Conservation (phyloP, 35 echinoderm and acorn worm species). For the Nesometra sesokonis region DNA sequence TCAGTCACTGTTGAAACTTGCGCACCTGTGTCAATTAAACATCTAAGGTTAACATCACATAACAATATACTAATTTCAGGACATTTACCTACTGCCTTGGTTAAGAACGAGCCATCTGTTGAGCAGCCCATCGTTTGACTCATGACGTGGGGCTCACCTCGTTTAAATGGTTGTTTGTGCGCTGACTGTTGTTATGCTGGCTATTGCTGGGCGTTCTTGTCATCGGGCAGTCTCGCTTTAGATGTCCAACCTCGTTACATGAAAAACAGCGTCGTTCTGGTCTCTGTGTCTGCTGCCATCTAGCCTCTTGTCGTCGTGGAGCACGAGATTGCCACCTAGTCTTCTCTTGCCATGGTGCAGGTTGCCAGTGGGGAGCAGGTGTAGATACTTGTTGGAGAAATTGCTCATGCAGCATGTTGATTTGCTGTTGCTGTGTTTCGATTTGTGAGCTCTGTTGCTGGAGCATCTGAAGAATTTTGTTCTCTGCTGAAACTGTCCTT, state of each 20-base stretch:
- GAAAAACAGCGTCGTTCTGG: not conserved
- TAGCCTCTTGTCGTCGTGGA: too few relatives aligned
- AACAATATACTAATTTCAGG: not conserved
- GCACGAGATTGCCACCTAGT: too few relatives aligned
- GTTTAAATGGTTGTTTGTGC: slow-evolving; percentile 21
- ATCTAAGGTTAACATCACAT: not conserved
- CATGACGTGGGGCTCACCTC: slow-evolving; percentile 11
- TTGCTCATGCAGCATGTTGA: not conserved
- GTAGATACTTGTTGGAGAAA: not conserved
- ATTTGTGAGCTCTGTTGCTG: not conserved
- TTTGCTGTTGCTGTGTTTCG: not conserved
- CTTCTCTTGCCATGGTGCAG: not conserved
- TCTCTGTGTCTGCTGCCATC: not conserved
- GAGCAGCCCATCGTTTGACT: slow-evolving; percentile 33
- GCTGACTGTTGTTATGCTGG: too few relatives aligned
- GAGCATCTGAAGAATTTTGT: not conserved
- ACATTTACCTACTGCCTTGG: slow-evolving; percentile 29
- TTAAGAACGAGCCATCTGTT: not conserved
- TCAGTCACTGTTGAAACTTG: slow-evolving; percentile 43
- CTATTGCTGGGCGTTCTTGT: not conserved
- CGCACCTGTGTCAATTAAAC: slow-evolving; percentile 37
- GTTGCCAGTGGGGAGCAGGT: not conserved
- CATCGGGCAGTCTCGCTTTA: slow-evolving; percentile 34
- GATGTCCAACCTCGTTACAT: slow-evolving; percentile 5
- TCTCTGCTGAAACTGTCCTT: not conserved